Base-by-base conservation (phyloP, 2,113 vertebrate species). In the Varanus komodoensis region DNA sequence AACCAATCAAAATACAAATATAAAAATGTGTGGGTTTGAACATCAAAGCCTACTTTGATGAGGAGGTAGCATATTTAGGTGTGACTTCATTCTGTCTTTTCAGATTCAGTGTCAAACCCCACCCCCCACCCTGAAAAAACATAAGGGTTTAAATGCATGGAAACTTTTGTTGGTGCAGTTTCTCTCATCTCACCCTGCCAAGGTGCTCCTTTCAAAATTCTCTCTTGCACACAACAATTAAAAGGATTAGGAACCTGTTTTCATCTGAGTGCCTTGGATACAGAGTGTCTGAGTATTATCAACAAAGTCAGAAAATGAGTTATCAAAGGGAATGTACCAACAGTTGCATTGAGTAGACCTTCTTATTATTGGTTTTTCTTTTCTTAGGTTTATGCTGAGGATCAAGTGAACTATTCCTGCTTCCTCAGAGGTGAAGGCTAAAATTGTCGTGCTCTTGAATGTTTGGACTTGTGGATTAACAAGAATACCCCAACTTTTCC, bases 401-500 rank as follows among this genome's bases (percentile, higher is more conserved):
- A 92, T 48, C 92, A 9, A 82, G 34, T 67, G 48, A 78, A 77
- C 15, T 52, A 89, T 87, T 77, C n/a, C 64, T 25, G 67, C 74
- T 4, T 77, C 64, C 84, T 52, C 87, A 0, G 15, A 92, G 91
- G 92, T 88, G 61, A 92, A 94, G 90, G 80, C 92, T 88, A 14
- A 95, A 91, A 92, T 84, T 79, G 23, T 38, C 69, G 2, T 6
- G 1, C 73, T 23, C 79, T 86, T 81, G 90, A 52, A 84, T 82
- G 93, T 77, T 89, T 92, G 90, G 79, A 93, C 44, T 91, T 54
- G 92, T 92, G 84, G 87, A 95, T 92, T 91, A 92, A 75, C 92
- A 88, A 86, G 91, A 87, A 92, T 85, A 89, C 83, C 34, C 89
- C 92, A 93, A 92, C 92, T 91, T 95, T 95, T 96, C 93, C 50